A percentile compares a stretch with the other conserved stretches of the same genome.
phyloP scores from a whole-genome alignment of 1,140 invertebrate genomes.

The Orius laevigatus region DNA sequence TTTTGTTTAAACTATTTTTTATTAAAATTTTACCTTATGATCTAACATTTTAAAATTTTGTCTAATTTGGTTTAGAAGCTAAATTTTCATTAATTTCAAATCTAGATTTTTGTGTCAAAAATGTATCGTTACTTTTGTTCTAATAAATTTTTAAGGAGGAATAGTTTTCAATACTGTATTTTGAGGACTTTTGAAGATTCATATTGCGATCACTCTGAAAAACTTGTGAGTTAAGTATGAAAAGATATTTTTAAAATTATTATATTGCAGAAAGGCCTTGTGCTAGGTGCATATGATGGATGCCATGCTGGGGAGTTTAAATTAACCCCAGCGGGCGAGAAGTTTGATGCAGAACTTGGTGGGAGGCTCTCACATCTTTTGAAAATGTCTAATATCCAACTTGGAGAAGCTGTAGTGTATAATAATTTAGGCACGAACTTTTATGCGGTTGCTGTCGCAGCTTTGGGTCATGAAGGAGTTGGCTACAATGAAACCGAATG shows the following conservation, averaged over 20 bases:
- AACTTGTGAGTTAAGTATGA: too few species aligned
- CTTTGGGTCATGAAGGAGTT: constrained; percentile 29
- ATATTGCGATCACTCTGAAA: too few species aligned
- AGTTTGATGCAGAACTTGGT: constrained; percentile 9
- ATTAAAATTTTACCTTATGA: too few species aligned
- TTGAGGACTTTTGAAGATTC: too few species aligned
- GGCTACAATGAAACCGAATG: constrained; percentile 29
- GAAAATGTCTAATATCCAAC: background rate
- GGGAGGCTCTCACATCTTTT: constrained; percentile 7
- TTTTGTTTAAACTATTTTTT: too few species aligned
- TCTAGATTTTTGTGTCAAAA: too few species aligned
- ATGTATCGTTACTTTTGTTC: too few species aligned
- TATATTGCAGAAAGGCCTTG: constrained; percentile 16
- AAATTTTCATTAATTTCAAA: too few species aligned
- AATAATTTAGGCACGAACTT: constrained; percentile 10
- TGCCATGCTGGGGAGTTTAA: constrained; percentile 11
- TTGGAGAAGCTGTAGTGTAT: constrained; percentile 8
- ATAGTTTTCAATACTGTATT: too few species aligned
- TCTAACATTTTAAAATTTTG: too few species aligned
- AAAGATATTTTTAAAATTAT: background rate
- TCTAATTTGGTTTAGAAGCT: too few species aligned
- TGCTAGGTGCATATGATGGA: constrained; percentile 15
- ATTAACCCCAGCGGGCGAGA: constrained; percentile 7
- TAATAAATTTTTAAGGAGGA: too few species aligned
- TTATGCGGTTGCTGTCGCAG: constrained; percentile 29